Base-by-base conservation (phyloP, 1,140 invertebrate species). In the Eriocheir sinensis region DNA sequence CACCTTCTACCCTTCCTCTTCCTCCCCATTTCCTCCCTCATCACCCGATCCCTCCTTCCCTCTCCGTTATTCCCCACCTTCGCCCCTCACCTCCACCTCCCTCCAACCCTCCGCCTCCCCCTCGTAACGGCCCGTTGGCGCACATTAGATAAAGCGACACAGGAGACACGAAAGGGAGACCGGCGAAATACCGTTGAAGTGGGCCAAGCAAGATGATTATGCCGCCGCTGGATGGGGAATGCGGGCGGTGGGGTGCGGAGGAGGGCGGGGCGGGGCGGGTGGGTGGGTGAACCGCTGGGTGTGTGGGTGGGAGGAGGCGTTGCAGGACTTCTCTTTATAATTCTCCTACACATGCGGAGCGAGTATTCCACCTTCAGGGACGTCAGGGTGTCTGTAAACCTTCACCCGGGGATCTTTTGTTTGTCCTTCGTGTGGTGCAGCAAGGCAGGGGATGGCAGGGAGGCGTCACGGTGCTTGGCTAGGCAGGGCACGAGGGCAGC, bases 101-200 rank as follows among this genome's bases (percentile, higher is more conserved):
- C 27, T 30, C n/a, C 38, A 41, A 27, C 27, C 44, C 15, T 4
- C 34, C 83, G 15, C 44, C 44, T 48, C 27, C 34, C 83, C 34
- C 44, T 48, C 15, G 4, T 48, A 48, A 48, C 44, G 44, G 60
- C 60, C 60, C 12, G 60, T 72, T 72, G 60, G 21, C 27, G 60
- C 60, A 72, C 60, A 72, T 72, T 72, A 72, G 60, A 72, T 72
- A 72, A 72, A 72, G 60, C 60, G 60, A 72, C 60, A 72, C 60
- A 72, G n/a, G 60, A n/a, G 60, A 72, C 53, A 60, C 60, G 60
- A 72, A n/a, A 72, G 60, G 8, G 60, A 21, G 60, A 72, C 6
- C 27, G 60, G n/a, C 21, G 60, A 72, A 72, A 4, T 4, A n/a
- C 3, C 21, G 60, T 72, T 72, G 60, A 72, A 72, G 60, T 72